A percentile compares a stretch with the other conserved stretches of the same genome.
Evolutionary conservation across 2,797 vertebrate genomes (phyloP).

Genomic region (Smutsia gigantea): DNA sequence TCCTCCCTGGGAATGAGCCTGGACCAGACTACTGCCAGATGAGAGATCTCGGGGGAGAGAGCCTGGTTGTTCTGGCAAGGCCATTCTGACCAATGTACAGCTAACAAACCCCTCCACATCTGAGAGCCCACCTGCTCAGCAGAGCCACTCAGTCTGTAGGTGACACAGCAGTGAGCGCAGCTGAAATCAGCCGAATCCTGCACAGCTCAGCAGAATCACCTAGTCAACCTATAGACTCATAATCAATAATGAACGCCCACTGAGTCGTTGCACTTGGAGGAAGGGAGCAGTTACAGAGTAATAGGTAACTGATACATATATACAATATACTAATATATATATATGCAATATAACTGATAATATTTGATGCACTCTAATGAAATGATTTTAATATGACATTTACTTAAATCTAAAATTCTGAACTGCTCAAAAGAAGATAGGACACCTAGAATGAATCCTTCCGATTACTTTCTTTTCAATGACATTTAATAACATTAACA

Average conservation of each 20-base stretch:
- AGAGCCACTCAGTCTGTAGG: background rate
- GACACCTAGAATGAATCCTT: background rate
- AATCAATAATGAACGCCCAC: background rate
- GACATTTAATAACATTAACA: constrained; percentile 52
- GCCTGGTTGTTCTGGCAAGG: background rate
- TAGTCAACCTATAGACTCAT: background rate
- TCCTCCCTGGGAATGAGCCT: background rate
- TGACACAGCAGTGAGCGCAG: background rate
- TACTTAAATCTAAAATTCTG: background rate
- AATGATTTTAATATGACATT: background rate
- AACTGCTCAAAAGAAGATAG: background rate
- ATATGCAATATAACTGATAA: background rate
- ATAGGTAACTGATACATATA: background rate
- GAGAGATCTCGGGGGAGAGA: background rate
- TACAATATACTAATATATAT: background rate
- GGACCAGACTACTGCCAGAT: background rate
- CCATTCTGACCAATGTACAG: background rate
- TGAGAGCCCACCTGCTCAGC: background rate
- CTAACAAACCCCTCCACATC: background rate
- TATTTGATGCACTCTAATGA: background rate
- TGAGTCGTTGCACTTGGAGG: background rate
- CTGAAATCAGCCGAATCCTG: background rate
- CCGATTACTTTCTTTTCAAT: constrained; percentile 36
- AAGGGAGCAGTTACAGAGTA: background rate
- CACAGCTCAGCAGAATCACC: background rate